Base-by-base conservation (phyloP, 2,113 vertebrate species). In the Sinosuthora webbiana region DNA sequence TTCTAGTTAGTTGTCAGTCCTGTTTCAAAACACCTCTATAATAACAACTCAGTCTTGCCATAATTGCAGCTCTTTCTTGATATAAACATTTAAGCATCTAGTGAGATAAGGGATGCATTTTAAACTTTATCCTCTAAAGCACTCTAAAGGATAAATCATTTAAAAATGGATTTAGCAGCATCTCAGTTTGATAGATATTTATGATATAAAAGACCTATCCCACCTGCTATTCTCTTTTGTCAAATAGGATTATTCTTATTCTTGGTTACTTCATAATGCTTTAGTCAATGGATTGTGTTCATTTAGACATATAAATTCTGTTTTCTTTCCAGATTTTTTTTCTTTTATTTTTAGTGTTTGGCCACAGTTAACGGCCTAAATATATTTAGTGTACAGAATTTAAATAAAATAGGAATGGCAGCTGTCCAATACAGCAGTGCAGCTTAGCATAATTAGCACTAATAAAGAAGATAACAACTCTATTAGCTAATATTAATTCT, bases 391-490 rank as follows among this genome's bases (percentile, higher is more conserved):
- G 60, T 59, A 68, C 50, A 89, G 71, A 75, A 71, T 89, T 35
- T 71, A 71, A 90, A 91, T 68, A 68, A 93, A 91, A 87, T 84
- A 75, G 22, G 47, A 92, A 89, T 94, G 89, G 89, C 89, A 84
- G 60, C 64, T 90, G 68, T 96, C 86, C 83, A 97, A 47, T 77
- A 50, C 6, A 87, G 24, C 59, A 71, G 13, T 59, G 56, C 71
- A 83, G 60, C 33, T 94, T 71, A 89, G 69, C 28, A 82, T 71
- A 83, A 91, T 91, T 68, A 96, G 18, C 42, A 44, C 17, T 92
- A 94, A 78, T 78, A 91, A 82, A 68, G 64, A 88, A 83, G 89
- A 94, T 95, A 94, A 93, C 68, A 90, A 94, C 73, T 89, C 80
- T 93, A 75, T 96, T 94, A 95, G 10, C 56, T 70, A 67, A 71